Evolutionary conservation across 2,888 invertebrate species (phyloP), one percentile per base, ranked within the genome.

Genomic region (Perdita meconis): DNA sequence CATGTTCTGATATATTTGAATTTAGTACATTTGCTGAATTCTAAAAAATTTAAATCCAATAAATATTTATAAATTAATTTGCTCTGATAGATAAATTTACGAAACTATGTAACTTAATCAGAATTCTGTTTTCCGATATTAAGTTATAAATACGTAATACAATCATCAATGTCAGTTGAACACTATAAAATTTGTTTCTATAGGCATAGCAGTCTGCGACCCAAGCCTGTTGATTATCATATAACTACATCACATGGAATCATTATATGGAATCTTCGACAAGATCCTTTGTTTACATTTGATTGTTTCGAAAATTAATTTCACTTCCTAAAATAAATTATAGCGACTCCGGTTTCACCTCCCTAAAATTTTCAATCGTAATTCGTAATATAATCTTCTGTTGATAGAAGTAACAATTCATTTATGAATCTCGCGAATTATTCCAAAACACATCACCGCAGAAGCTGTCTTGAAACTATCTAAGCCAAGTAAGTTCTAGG

Each of bases 401-500:
- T n/a, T n/a, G 8, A 22, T 6, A 4, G 26, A 40, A 4, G 42
- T 26, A 59, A 16, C 59, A 6, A 24, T 4, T 26, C 42, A 16
- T 16, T 16, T 26, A n/a, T 56, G 16, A 40, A 4, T 42, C 26
- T 24, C 34, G 16, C 13, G n/a, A 8, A 8, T 19, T 2, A 47
- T 47, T 47, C 8, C 22, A 19, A 47, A 12, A 47, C 10, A 12
- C 19, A 47, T 19, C 47, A 22, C 47, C 13, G 22, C 24, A 53
- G 38, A n/a, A 16, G 19, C 34, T 13, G 30, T 34, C 16, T 40
- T 1, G 30, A 26, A n/a, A 19, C 3, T 40, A 55, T 56, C 56
- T 82, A 85, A 78, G 86, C 84, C 51, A 84, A 50, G 36, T 85
- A 87, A 73, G 80, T 80, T 36, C 83, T 80, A 13, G 80, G 78